phyloP scores from a whole-genome alignment of 1,140 invertebrate species.

The Piezodorus guildinii region DNA sequence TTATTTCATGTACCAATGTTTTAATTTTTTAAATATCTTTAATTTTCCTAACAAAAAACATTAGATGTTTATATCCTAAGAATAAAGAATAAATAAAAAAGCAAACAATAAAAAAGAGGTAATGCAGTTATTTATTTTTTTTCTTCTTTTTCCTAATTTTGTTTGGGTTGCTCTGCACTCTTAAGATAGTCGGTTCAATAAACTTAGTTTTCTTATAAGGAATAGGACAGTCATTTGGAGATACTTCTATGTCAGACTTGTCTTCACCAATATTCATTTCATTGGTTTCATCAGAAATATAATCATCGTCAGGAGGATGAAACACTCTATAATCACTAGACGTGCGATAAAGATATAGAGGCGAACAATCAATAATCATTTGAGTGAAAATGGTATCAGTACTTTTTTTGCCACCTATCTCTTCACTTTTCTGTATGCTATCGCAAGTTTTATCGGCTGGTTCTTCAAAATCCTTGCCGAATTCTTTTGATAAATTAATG shows the following conservation, averaged over 20 bases:
- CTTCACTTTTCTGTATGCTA: background rate
- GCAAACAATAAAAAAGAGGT: background rate
- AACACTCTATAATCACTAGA: constrained; percentile 11
- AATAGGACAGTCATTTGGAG: too few species aligned
- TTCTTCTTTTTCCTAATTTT: background rate
- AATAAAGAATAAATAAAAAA: background rate
- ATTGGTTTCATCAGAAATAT: background rate
- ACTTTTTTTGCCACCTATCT: background rate
- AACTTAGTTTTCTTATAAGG: background rate
- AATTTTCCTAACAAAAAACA: background rate
- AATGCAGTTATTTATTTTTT: background rate
- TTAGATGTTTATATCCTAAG: constrained; percentile 1
- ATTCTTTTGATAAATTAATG: background rate
- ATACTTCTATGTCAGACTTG: too few species aligned
- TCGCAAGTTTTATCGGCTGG: too few species aligned
- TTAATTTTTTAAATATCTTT: constrained; percentile 9
- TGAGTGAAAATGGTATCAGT: background rate
- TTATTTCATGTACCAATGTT: constrained; percentile 6
- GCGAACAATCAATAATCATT: too few species aligned
- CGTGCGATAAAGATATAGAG: constrained; percentile 9
- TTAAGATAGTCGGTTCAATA: background rate
- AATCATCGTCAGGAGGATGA: background rate
- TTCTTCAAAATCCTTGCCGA: background rate
- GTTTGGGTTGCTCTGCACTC: constrained; percentile 16
- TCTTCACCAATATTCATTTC: too few species aligned